Evolutionary conservation across 92 coral and sea anemone species (phyloP), one percentile per base, ranked within the genome.

Genomic region (Galaxea fascicularis): DNA sequence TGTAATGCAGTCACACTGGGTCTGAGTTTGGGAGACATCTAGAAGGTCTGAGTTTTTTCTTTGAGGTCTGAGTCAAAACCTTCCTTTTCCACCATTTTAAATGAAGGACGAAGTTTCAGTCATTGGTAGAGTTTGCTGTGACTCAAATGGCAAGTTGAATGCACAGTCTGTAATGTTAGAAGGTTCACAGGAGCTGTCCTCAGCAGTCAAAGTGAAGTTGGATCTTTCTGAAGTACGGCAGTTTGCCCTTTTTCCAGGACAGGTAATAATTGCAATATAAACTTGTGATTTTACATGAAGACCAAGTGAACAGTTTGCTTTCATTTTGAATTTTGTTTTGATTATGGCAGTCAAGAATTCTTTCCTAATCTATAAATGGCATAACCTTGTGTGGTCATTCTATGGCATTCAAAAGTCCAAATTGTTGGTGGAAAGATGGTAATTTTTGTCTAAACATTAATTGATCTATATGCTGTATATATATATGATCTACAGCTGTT

Each of bases 191-290:
- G 93, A 93, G 9, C 82, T 74, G 1, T 94, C 89, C 30, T 86
- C 84, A 25, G 98, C 98, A 22, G 89, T 85, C 39, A 86, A 82
- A 65, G 93, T 96, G 80, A 91, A 90, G 60, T 70, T 94, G 71
- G 98, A 92, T 68, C 90, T 96, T 76, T 74, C 91, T 53, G 91
- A 94, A 65, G 65, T 96, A 54, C 83, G 91, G 12, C 98, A 96
- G 85, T 96, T 94, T 92, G 92, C 98, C 35, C 72, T 96, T 35
- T 96, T 96, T 86, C 98, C 98, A 68, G 98, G 98, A 78, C 98
- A 96, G 96, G 98, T 94, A 63, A 45, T 18, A 4, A n/a, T 12
- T 26, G 28, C 24, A 27, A 41, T 3, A 60, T 4, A 22, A 49
- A 49, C 17, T 1, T 10, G 15, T 49, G 56, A 12, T 49, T 10